Evolutionary conservation across 2,888 invertebrate genomes (phyloP), one percentile per base, ranked within the genome.

Genomic region (Suillia variegata): DNA sequence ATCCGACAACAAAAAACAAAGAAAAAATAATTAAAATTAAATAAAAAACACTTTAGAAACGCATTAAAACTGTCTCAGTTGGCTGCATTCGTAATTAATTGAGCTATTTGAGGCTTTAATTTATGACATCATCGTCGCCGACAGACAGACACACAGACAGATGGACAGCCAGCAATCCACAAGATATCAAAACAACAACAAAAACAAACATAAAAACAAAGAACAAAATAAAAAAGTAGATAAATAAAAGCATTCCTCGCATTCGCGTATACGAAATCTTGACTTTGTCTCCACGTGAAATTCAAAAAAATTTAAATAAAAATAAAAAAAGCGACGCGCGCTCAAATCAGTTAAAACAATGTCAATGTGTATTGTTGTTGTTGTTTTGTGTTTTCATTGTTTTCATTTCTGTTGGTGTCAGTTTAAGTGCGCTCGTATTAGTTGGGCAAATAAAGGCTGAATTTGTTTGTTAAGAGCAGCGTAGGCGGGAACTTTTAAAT

Each of bases 91-190:
- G 65, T 65, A 66, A 65, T 66, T 66, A 67, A 67, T 65, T 67
- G 65, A 66, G 67, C 66, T 67, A 65, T 66, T 67, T 66, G 62
- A 59, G 26, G 59, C 38, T 62, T 63, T 59, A 62, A 65, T 67
- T 67, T 66, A 67, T 67, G 66, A 53, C 60, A 60, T 56, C 59
- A 59, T 59, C 58, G 26, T 31, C 48, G 38, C 12, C 53, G n/a
- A 4, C 38, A n/a, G n/a, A n/a, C n/a, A n/a, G n/a, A n/a, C n/a
- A n/a, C n/a, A n/a, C n/a, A n/a, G n/a, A n/a, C n/a, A n/a, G n/a
- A n/a, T n/a, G n/a, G n/a, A n/a, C n/a, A n/a, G 15, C 38, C 38
- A 38, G 4, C 38, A 56, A 62, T 57, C 50, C 18, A 17, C 18
- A 13, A 24, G 24, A 38, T 38, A 38, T n/a, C 26, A 26, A 26